phyloP scores from a whole-genome alignment of 2,113 vertebrate species.

The Phalacrocorax aristotelis region DNA sequence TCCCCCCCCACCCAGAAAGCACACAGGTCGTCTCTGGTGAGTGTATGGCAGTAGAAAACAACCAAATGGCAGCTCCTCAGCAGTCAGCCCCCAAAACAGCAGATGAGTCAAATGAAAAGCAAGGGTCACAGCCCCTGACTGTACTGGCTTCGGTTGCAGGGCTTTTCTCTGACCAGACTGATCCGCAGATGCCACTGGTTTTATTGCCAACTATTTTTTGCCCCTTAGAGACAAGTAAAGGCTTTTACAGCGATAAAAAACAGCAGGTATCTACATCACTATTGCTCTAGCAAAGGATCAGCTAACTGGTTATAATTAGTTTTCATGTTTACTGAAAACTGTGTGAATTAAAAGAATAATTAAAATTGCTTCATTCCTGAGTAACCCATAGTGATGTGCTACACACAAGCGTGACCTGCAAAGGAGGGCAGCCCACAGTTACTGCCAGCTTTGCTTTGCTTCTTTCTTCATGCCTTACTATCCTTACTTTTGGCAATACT shows the following conservation, averaged over 20 bases:
- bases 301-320: neutral
- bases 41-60: neutral
- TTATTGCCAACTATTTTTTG: neutral
- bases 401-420: neutral
- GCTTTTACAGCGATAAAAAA: neutral
- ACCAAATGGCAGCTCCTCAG: neutral
- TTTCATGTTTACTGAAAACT: neutral
- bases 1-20: neutral
- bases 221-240: neutral
- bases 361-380: neutral
- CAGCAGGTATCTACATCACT: neutral
- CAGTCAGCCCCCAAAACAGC: neutral
- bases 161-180: neutral
- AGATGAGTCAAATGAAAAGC: fast-evolving
- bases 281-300: neutral
- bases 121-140: neutral
- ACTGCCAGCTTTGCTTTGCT: neutral
- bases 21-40: neutral
- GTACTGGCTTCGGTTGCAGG: neutral
- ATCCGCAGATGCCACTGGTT: neutral
- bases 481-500: neutral
- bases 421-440: neutral
- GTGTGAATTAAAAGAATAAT: neutral
- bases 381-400: neutral
- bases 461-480: neutral